Conservation (phyloP, 2,797 vertebrate species). For the Pseudochirops cupreus region DNA sequence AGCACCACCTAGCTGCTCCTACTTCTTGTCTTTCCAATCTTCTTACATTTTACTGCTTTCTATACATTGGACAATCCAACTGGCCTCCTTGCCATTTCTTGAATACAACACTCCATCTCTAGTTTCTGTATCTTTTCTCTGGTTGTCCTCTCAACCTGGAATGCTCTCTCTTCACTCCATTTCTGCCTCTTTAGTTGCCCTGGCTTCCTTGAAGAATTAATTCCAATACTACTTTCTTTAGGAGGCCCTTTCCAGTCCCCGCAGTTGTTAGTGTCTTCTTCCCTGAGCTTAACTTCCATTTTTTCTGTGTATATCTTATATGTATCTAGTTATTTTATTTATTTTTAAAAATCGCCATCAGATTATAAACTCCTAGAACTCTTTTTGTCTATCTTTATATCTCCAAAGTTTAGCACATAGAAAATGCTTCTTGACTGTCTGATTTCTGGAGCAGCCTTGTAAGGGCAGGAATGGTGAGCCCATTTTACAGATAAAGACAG, state of each 20-base stretch:
- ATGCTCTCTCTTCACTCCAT: neutral
- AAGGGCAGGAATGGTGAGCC: neutral
- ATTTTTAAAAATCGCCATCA: neutral
- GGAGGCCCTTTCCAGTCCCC: neutral
- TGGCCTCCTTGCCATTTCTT: neutral
- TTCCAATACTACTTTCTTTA: neutral
- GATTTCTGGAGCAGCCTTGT: neutral
- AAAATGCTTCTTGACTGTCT: neutral
- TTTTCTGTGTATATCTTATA: neutral
- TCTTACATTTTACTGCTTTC: neutral
- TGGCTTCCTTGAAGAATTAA: neutral
- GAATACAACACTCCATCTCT: neutral
- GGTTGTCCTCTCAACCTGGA: neutral
- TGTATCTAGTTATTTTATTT: neutral
- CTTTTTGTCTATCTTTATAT: neutral
- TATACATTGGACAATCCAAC: neutral
- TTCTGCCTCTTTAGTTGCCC: neutral
- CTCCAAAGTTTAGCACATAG: neutral
- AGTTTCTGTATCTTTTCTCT: neutral
- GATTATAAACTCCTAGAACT: accelerated
- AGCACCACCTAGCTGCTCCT: neutral
- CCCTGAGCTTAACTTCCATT: neutral
- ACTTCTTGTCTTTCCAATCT: neutral
- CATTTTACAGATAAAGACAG: neutral
- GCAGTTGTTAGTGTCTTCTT: neutral